Base-by-base conservation (phyloP, 2,888 invertebrate species). In the Seira musarum region DNA sequence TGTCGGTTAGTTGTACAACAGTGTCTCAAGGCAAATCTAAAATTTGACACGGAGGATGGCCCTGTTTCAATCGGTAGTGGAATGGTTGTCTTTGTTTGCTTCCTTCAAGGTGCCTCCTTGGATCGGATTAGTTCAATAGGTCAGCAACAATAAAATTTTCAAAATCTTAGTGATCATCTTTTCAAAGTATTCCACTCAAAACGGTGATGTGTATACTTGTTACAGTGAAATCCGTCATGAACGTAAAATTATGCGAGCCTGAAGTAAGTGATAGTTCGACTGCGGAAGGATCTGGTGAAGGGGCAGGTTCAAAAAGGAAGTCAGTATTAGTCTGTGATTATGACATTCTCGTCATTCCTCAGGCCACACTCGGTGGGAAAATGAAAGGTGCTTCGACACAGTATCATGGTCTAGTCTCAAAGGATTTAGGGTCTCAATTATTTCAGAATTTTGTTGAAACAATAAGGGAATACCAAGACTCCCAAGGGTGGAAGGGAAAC, bases 281-380 rank as follows among this genome's bases (percentile, higher is more conserved):
- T 25, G 74, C 60, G 21, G 25, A 40, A 1, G 64, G 22, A 64
- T 40, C 72, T 6, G 5, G 19, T 40, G 76, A 71, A 66, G 46
- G 24, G 46, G 15, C 60, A 15, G 46, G 75, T n/a, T n/a, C n/a
- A n/a, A n/a, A n/a, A n/a, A 78, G 85, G 21, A 77, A 81, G 46
- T 82, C 83, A 1, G 76, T 73, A 0, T 15, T 81, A 2, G 76
- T 84, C 63, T 49, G 81, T 86, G 66, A 89, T 2, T 89, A 89
- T n/a, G 89, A 89, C 81, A 83, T 90, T 13, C 87, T 90, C 0
- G 88, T 90, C 24, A 87, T 90, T 74, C 90, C 90, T 1, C 90
- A 90, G 82, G 89, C 90, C 0, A 89, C 89, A 1, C 87, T 90
- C 1, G 90, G 90, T 10, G 90, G 90, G 2, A 88, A 87, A 66